Conservation (phyloP, 1,140 invertebrate species). For the Cotesia glomerata region DNA sequence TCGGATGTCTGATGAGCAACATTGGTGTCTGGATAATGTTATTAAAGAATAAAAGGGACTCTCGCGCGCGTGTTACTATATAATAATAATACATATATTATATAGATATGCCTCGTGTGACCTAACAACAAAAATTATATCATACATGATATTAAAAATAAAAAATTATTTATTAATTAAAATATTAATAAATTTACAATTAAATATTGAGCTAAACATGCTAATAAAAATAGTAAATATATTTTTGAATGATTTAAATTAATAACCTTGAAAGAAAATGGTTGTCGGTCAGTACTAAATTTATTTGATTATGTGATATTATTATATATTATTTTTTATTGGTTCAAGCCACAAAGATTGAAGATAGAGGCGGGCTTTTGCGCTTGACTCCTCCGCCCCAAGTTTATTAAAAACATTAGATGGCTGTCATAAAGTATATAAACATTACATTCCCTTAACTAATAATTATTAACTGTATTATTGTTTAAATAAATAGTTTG, state of each 20-base stretch:
- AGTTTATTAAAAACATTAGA: constrained; percentile 36
- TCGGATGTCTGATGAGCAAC: constrained; percentile 36
- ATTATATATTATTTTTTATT: constrained; percentile 42
- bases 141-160: too few relatives aligned
- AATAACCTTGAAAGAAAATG: too few relatives aligned
- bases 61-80: constrained; percentile 24
- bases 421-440: constrained; percentile 47
- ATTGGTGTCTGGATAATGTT: constrained; percentile 55
- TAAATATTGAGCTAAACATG: too few relatives aligned
- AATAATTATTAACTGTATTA: too few relatives aligned
- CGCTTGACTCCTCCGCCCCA: constrained; percentile 50
- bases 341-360: constrained; percentile 33
- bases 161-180: too few relatives aligned
- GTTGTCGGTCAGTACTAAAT: not conserved
- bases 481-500: too few relatives aligned
- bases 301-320: not conserved
- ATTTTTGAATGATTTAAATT: too few relatives aligned
- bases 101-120: too few relatives aligned
- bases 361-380: constrained; percentile 49
- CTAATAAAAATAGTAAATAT: too few relatives aligned
- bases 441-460: not conserved
- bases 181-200: too few relatives aligned
- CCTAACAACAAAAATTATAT: too few relatives aligned
- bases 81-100: too few relatives aligned
- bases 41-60: constrained; percentile 40